Evolutionary conservation across 2,888 invertebrate species (phyloP).

Genomic region (Ormyrus thymus): DNA sequence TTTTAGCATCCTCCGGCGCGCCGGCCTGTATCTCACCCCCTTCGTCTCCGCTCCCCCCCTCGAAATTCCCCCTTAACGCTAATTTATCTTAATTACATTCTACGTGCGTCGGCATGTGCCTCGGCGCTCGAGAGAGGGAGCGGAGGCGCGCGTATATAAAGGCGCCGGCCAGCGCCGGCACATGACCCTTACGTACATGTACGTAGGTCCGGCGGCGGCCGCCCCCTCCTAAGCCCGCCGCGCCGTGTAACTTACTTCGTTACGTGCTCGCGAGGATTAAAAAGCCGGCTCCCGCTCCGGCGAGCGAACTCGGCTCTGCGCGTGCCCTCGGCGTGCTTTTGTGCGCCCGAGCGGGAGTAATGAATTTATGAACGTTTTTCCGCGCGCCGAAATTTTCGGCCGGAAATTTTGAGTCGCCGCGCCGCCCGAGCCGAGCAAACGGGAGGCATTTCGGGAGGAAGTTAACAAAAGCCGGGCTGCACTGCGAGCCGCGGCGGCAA

Average conservation of each 20-base stretch:
- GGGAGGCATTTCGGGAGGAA: too few species aligned
- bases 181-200: slow-evolving; percentile 34
- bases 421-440: too few species aligned
- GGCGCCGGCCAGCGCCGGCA: slow-evolving; percentile 12
- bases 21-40: slow-evolving; percentile 19
- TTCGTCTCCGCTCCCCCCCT: slow-evolving; percentile 57
- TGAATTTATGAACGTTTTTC: slow-evolving; percentile 10
- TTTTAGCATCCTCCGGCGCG: slow-evolving; percentile 41
- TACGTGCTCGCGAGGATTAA: slow-evolving; percentile 46
- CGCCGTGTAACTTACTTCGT: slow-evolving; percentile 43
- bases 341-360: neutral
- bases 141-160: slow-evolving; percentile 27
- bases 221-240: neutral
- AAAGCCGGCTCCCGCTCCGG: slow-evolving; percentile 11
- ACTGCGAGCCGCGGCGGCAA: too few species aligned
- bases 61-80: slow-evolving; percentile 72
- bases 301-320: too few species aligned
- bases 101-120: slow-evolving; percentile 70
- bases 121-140: slow-evolving; percentile 26
- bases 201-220: neutral
- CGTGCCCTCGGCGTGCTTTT: neutral
- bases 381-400: too few species aligned
- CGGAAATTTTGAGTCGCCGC: too few species aligned
- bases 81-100: slow-evolving; percentile 74
- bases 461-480: too few species aligned